Percentiles rank a stretch among this genome's conserved stretches.
phyloP scores from a whole-genome alignment of 2,113 vertebrate species.

The Scophthalmus maximus region DNA sequence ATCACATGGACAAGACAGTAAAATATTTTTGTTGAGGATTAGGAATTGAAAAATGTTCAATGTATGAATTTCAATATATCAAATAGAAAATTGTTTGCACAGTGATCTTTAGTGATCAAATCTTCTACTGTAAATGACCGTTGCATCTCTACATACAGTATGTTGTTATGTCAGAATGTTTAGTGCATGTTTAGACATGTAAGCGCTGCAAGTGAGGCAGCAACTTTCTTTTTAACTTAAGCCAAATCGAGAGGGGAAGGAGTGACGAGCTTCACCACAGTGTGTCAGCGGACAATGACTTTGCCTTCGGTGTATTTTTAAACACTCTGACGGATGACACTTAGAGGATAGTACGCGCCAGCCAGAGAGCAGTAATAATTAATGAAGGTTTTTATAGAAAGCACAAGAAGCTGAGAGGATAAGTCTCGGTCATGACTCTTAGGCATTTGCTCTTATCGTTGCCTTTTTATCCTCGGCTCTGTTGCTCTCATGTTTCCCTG shows the following conservation, averaged over 20 bases:
- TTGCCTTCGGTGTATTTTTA: constrained; percentile 66
- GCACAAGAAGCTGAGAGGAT: constrained; percentile 35
- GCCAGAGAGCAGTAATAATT: constrained; percentile 70
- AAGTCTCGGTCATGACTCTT: constrained; percentile 32
- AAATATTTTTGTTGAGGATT: too few relatives aligned
- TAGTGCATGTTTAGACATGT: neutral
- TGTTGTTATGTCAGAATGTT: too few relatives aligned
- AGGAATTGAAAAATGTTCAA: too few relatives aligned
- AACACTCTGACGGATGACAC: constrained; percentile 60
- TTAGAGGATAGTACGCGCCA: constrained; percentile 43
- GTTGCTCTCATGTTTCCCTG: constrained; percentile 1
- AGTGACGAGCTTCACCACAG: constrained; percentile 11
- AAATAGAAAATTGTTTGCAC: too few relatives aligned
- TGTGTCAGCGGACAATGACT: constrained; percentile 16
- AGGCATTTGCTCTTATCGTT: constrained; percentile 22
- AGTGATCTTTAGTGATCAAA: too few relatives aligned
- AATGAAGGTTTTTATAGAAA: constrained; percentile 75
- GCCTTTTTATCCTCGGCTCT: constrained; percentile 8
- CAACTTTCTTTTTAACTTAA: neutral
- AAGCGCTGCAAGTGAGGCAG: neutral
- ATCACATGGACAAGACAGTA: too few relatives aligned
- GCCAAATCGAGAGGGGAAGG: neutral
- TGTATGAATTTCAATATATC: too few relatives aligned
- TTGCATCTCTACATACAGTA: neutral
- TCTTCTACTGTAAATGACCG: neutral